Evolutionary conservation across 2,888 invertebrate species (phyloP), one percentile per base, ranked within the genome.

Genomic region (Tetropium fuscum): DNA sequence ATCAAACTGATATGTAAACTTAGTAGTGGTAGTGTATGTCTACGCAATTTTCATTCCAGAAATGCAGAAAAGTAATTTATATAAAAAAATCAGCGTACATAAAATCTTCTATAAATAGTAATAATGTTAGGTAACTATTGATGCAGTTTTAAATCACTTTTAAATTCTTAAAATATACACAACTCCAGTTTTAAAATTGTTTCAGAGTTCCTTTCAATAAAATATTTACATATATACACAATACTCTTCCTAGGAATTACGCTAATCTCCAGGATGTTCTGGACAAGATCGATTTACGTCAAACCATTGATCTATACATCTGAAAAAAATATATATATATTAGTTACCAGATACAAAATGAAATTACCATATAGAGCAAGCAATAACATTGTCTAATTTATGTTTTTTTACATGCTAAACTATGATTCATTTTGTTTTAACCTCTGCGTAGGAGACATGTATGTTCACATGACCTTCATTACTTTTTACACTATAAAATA

Each of bases 231-330:
- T 75, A 75, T 76, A 60, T 74, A 77, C 75, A 75, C 60, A 60
- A 65, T 63, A 27, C 19, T 58, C 7, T 51, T 34, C 45, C 59
- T 54, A 64, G 53, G 38, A 53, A 63, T 55, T 56, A 55, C 51
- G 84, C 87, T 89, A 96, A 87, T 97, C 97, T 77, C 94, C 93
- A 74, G 98, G 98, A 86, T 98, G 98, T 84, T 98, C 98, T 53
- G 98, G 98, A 86, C 98, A 98, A 79, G 95, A 95, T 84, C 98
- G 91, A 87, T 98, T 98, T 82, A 97, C 94, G 84, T 97, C 95
- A 86, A 98, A 98, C 98, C 98, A 98, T 85, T 93, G 92, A 87
- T 98, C 98, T 86, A 98, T 98, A 87, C 98, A 98, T 83, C 97
- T 98, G 87, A 44, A 91, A 77, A 51, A 71, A 62, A 75, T 69